A percentile compares a stretch with the other conserved stretches of the same genome.
Evolutionary conservation across 2,797 vertebrate species (phyloP).

Genomic region (Pampus argenteus): DNA sequence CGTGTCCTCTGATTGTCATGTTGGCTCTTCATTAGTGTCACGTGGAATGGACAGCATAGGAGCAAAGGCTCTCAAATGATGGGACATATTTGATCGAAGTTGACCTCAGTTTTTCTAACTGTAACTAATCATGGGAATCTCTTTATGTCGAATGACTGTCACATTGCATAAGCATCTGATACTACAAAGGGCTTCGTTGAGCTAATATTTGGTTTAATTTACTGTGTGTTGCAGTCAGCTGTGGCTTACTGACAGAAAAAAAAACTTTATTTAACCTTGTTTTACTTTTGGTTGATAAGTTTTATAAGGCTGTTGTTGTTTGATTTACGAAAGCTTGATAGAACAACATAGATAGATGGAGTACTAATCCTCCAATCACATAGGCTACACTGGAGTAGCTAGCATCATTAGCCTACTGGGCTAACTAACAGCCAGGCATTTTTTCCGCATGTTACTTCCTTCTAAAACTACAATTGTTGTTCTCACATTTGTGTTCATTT

Average conservation of each 20-base stretch:
- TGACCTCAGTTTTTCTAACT: not conserved
- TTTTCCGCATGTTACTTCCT: too few species aligned
- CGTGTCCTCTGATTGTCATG: not conserved
- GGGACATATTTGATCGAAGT: not conserved
- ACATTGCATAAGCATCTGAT: slow-evolving; percentile 10
- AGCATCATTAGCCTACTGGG: not conserved
- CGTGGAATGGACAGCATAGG: not conserved
- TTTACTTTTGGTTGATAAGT: not conserved
- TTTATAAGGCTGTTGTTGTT: too few species aligned
- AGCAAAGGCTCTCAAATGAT: not conserved
- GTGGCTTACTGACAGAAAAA: not conserved
- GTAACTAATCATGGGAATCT: slow-evolving; percentile 2
- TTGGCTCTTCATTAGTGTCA: slow-evolving; percentile 3
- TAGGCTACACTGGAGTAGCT: too few species aligned
- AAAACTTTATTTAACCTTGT: not conserved
- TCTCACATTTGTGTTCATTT: too few species aligned
- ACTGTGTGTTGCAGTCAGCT: not conserved
- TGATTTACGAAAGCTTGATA: too few species aligned
- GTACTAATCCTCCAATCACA: too few species aligned
- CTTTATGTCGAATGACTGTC: not conserved
- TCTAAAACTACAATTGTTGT: too few species aligned
- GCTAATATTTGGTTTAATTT: not conserved
- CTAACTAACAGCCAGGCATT: too few species aligned
- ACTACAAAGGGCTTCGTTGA: not conserved
- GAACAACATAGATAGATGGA: too few species aligned